phyloP scores from a whole-genome alignment of 1,140 invertebrate genomes.

The Philaenus spumarius region DNA sequence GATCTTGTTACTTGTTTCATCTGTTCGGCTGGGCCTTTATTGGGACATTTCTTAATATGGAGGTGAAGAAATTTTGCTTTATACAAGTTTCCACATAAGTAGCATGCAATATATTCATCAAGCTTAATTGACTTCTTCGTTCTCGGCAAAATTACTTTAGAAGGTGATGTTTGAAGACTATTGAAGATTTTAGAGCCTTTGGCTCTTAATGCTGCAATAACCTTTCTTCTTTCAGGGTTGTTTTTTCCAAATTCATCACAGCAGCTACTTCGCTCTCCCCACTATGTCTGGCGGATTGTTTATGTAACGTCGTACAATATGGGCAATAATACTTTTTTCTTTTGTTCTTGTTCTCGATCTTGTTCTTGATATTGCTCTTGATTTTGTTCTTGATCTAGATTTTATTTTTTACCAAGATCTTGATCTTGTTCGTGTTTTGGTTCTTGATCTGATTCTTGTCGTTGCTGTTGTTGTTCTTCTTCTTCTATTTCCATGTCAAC shows the following conservation, averaged over 20 bases:
- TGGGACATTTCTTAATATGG: conserved; percentile 1
- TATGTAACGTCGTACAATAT: neutral
- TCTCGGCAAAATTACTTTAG: neutral
- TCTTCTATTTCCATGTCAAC: neutral
- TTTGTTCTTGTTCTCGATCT: neutral
- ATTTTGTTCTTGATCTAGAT: neutral
- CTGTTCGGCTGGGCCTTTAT: neutral
- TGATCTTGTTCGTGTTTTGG: neutral
- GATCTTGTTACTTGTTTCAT: neutral
- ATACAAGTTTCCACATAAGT: conserved; percentile 2
- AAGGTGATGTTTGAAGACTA: neutral
- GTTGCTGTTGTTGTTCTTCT: neutral
- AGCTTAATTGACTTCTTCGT: neutral
- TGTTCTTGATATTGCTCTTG: neutral
- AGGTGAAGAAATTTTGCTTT: neutral
- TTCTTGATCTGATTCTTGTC: neutral
- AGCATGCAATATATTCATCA: neutral
- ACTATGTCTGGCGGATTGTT: neutral
- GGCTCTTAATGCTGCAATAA: neutral
- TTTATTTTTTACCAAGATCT: neutral
- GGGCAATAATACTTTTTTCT: neutral
- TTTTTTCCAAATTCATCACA: neutral
- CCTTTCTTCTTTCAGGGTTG: conserved; percentile 1
- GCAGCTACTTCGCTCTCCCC: neutral
- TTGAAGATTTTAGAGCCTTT: neutral